A percentile compares a stretch with the other conserved stretches of the same genome.
Conservation (phyloP, 2,113 vertebrate species). For the Indicator indicator region DNA sequence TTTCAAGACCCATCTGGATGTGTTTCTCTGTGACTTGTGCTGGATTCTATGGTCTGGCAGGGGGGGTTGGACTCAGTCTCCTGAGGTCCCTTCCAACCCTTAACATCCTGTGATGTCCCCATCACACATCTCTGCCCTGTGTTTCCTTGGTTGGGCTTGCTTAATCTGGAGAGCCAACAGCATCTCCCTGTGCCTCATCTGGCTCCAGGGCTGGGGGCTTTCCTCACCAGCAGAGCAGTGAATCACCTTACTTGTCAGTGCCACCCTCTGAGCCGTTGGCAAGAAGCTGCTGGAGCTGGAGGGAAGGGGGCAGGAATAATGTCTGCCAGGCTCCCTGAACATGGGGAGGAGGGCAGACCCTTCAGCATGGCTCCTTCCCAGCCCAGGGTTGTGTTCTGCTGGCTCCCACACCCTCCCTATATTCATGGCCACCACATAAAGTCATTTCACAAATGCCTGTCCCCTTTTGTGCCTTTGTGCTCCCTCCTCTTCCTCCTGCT, state of each 20-base stretch:
- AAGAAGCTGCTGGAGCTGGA: not conserved
- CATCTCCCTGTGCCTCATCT: not conserved
- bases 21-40: no score
- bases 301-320: not conserved
- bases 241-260: not conserved
- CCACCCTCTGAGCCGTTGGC: not conserved
- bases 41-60: no score
- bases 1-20: no score
- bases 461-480: not conserved
- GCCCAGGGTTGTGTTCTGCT: not conserved
- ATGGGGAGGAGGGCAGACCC: rapidly evolving
- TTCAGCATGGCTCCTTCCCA: not conserved
- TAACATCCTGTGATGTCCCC: no score
- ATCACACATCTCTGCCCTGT: not conserved
- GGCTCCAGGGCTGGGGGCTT: not conserved
- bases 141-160: not conserved
- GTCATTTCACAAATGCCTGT: not conserved
- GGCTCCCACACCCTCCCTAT: not conserved
- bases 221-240: rapidly evolving
- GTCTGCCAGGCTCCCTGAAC: not conserved
- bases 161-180: rapidly evolving
- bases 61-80: no score
- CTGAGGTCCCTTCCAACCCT: no score
- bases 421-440: not conserved
- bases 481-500: not conserved